Evolutionary conservation across 2,113 vertebrate genomes (phyloP).

Genomic region (Melanostigma gelatinosum): DNA sequence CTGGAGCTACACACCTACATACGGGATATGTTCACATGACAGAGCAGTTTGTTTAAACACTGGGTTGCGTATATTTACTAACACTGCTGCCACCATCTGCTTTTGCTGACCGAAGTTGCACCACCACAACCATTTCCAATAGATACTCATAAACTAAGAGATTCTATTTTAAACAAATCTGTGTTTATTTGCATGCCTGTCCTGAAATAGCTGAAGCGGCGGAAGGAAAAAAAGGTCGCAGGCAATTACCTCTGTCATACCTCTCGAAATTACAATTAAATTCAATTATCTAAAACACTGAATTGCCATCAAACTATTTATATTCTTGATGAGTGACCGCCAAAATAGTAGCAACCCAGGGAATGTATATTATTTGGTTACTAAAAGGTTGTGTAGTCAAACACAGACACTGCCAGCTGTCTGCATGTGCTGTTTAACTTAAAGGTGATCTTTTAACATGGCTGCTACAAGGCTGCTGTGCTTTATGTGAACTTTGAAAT

Average conservation of each 20-base stretch:
- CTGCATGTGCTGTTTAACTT: not conserved
- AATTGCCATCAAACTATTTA: not conserved
- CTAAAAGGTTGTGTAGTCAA: not conserved
- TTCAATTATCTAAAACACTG: not conserved
- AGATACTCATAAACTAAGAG: not conserved
- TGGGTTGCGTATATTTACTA: not conserved
- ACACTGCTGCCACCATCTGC: not conserved
- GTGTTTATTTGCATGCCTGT: not conserved
- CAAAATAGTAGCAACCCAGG: not conserved
- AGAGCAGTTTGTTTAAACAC: not conserved
- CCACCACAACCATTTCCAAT: not conserved
- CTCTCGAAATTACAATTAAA: not conserved
- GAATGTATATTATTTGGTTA: not conserved
- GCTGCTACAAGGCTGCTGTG: not conserved
- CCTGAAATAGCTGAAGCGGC: conserved; percentile 8
- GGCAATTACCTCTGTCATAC: not conserved
- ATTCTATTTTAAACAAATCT: not conserved
- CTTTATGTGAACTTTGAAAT: not conserved
- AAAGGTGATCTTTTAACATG: not conserved
- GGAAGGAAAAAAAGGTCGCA: not conserved
- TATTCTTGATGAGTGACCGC: not conserved
- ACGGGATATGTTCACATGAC: not conserved
- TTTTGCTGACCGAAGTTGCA: not conserved
- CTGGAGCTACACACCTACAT: not conserved
- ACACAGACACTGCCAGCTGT: not conserved